Base-by-base conservation (phyloP, 2,113 vertebrate genomes). In the Semnopithecus entellus region DNA sequence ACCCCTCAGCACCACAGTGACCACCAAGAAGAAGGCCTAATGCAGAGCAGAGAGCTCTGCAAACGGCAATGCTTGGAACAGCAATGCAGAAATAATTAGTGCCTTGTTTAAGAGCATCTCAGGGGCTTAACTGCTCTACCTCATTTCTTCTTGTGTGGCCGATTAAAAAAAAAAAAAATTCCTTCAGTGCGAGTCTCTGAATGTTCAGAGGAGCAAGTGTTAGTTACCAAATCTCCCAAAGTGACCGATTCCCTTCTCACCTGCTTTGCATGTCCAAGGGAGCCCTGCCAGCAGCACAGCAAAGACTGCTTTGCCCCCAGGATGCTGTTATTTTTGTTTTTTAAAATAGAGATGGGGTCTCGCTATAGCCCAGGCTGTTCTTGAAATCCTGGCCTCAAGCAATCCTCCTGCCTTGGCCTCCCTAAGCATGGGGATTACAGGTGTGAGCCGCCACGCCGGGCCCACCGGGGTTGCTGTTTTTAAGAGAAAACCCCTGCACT, bases 21-120 rank as follows among this genome's bases (percentile, higher is more conserved):
- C 72, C 79, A 94, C 87, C 22, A 70, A 61, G 80, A 94, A 82
- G 57, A 90, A 92, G 95, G 90, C 70, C 86, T 88, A 96, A 95
- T 66, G 79, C 0, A n/a, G 88, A 92, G 92, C 96, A 68, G 76
- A 93, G 95, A 79, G 64, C 55, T 66, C 88, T 72, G 84, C 84
- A 80, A 78, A 95, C 1, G 50, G 72, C 91, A 80, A 52, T 38
- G 95, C 79, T 78, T 92, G 87, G 85, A 87, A 94, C 57, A 79
- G 81, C 78, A 70, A 50, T 79, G 96, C 94, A 95, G 96, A 96
- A 92, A 97, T 97, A 98, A 98, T 96, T 94, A 98, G 90, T 82
- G 97, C 73, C 96, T 97, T 90, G 92, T 97, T 98, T 97, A 85
- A 90, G 84, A 94, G 52, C 66, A 73, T 97, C 97, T 97, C 90